Base-by-base conservation (phyloP, 2,113 vertebrate genomes). In the Nothobranchius furzeri region DNA sequence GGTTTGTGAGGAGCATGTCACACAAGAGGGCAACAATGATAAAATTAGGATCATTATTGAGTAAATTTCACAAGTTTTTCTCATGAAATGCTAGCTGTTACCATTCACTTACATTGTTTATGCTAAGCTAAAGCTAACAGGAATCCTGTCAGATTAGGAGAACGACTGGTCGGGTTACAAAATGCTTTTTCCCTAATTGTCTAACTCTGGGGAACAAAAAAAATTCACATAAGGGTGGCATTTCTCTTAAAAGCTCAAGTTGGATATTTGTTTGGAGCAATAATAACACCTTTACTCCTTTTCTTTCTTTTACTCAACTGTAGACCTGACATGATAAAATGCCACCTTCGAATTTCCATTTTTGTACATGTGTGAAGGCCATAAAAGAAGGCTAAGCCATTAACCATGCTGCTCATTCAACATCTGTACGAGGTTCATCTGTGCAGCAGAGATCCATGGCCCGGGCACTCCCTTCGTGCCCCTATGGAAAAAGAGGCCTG, bases 401-500 rank as follows among this genome's bases (percentile, higher is more conserved):
- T 87, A 89, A 86, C 83, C 65, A 49, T 37, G 54, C 72, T 53
- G 85, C 82, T 85, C 81, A 85, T 82, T 81, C 88, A 88, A 91
- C 90, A 92, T 91, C 92, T 92, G 91, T 82, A 87, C 71, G 77
- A 85, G 89, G 89, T 91, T 90, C 86, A 91, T 90, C 84, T 86
- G 89, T 88, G 90, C 84, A 80, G 82, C 80, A 85, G 80, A 80
- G 82, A 93, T 92, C 94, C 85, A 73, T 88, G 91, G 90, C 87
- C 78, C 0, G 85, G 88, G 92, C 94, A 94, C 95, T 95, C 94
- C 94, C 94, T 92, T 92, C 88, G 92, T 94, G 94, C 95, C 94
- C 95, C 95, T 94, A 93, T 91, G 93, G 94, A 95, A 92, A 91
- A 92, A 93, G 92, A 92, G 91, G 93, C 87, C 96, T 98, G 96